Evolutionary conservation across 2,113 vertebrate species (phyloP).

Genomic region (Tychaedon coryphoeus): DNA sequence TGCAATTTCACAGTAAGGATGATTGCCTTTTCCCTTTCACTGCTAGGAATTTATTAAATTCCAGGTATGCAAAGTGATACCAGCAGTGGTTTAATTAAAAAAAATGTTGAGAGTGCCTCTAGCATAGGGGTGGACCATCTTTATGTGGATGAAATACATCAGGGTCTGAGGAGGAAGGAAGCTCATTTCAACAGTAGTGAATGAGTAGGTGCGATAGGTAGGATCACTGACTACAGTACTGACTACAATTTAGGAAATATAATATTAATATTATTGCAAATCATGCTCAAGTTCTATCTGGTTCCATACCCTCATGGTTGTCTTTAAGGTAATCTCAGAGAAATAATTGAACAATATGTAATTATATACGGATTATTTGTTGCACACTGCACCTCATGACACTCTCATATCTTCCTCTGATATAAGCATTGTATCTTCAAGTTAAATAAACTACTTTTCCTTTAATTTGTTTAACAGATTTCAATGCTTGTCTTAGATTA

Average conservation of each 20-base stretch:
- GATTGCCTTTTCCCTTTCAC: conserved; percentile 10
- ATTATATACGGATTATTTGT: not conserved
- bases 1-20: not conserved
- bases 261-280: not conserved
- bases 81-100: not conserved
- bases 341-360: not conserved
- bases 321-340: not conserved
- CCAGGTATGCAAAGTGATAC: conserved; percentile 4
- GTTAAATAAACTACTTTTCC: not conserved
- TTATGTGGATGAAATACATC: not conserved
- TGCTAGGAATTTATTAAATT: conserved; percentile 1
- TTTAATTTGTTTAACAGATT: not conserved
- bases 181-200: not conserved
- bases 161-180: not conserved
- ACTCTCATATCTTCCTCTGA: not conserved
- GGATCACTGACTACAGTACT: not conserved
- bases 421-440: not conserved
- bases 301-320: not conserved
- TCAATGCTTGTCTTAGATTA: not conserved
- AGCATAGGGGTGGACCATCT: not conserved
- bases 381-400: not conserved
- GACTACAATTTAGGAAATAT: not conserved
- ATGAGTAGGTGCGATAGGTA: not conserved
- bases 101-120: not conserved
- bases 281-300: not conserved